Conservation (phyloP, 2,888 invertebrate genomes). For the Hirtodrosophila confusa region DNA sequence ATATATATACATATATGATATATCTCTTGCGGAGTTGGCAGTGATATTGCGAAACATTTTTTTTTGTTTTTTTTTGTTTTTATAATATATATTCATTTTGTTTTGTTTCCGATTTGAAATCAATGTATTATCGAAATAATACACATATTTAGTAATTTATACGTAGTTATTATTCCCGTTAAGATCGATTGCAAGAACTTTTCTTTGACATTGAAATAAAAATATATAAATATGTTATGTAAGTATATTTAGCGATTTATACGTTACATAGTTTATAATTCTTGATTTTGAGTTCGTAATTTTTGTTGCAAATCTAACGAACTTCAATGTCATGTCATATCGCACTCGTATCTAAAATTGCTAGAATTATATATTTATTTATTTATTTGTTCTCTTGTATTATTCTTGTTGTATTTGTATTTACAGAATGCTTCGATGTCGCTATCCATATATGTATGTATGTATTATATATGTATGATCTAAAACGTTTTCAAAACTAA, state of each 20-base stretch:
- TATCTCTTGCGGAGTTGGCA: slow-evolving; percentile 73
- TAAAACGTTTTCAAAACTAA: slow-evolving; percentile 78
- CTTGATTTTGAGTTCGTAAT: slow-evolving; percentile 43
- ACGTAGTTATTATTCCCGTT: slow-evolving; percentile 13
- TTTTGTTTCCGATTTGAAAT: slow-evolving; percentile 55
- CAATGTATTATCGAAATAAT: slow-evolving; percentile 62
- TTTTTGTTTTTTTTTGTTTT: slow-evolving; percentile 12
- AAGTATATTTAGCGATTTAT: no score
- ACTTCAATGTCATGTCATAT: slow-evolving; percentile 24
- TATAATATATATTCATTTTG: background rate
- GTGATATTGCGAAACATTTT: slow-evolving; percentile 75
- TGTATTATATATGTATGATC: slow-evolving; percentile 55
- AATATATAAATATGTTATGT: slow-evolving; percentile 39
- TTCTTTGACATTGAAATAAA: slow-evolving; percentile 39
- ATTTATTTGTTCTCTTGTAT: slow-evolving; percentile 23
- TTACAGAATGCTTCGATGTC: slow-evolving; percentile 79
- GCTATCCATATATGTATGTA: slow-evolving; percentile 56
- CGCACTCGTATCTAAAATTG: slow-evolving; percentile 46
- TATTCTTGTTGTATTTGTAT: slow-evolving; percentile 56
- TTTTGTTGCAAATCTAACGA: slow-evolving; percentile 26
- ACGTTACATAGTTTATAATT: slow-evolving; percentile 38
- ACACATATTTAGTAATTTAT: slow-evolving; percentile 44
- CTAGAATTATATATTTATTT: slow-evolving; percentile 26
- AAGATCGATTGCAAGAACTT: slow-evolving; percentile 31
- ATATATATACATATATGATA: slow-evolving; percentile 49